Base-by-base conservation (phyloP, 2,797 vertebrate genomes). In the Gymnocypris eckloni region DNA sequence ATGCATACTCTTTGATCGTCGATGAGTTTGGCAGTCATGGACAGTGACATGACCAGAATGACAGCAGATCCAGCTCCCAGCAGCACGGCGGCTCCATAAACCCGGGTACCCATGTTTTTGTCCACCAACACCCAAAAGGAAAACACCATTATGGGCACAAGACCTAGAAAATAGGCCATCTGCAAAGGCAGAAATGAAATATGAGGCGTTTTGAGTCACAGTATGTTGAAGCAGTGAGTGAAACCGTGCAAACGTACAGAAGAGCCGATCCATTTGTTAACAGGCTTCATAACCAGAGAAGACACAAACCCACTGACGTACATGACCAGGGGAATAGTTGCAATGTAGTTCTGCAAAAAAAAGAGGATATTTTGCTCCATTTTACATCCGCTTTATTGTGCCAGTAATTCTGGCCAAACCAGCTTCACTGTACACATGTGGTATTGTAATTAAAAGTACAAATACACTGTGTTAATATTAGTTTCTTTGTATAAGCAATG, bases 1-100 rank as follows among this genome's bases (percentile, higher is more conserved):
- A 13, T 54, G 10, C 43, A 66, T 93, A 98, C 97, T 85, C 96
- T 97, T 90, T 98, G 95, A 45, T 95, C 90, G 61, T 97, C 97
- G 0, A 98, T 98, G 91, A 98, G 97, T 79, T 95, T 96, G 0
- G 97, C 96, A 0, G 97, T 98, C 97, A 98, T 97, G 79, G 97
- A 95, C 77, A 98, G 93, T 0, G 97, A 98, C 54, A 97, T 98
- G 88, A 98, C 96, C 48, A 98, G 91, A 92, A 98, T 96, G 12
- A 96, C 96, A 87, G 97, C 96, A 0, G 96, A 96, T 4, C 97
- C 97, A 0, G 92, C 86, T 2, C 97, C 97, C 0, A 98, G 94
- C 80, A 98, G 89, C 61, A 92, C 91, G 0, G 96, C 95, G 0
- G 93, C 95, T 0, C 91, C 96, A 0, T 97, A 98, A 71, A 98